Evolutionary conservation across 2,797 vertebrate genomes (phyloP).

Genomic region (Rallus crepitans): DNA sequence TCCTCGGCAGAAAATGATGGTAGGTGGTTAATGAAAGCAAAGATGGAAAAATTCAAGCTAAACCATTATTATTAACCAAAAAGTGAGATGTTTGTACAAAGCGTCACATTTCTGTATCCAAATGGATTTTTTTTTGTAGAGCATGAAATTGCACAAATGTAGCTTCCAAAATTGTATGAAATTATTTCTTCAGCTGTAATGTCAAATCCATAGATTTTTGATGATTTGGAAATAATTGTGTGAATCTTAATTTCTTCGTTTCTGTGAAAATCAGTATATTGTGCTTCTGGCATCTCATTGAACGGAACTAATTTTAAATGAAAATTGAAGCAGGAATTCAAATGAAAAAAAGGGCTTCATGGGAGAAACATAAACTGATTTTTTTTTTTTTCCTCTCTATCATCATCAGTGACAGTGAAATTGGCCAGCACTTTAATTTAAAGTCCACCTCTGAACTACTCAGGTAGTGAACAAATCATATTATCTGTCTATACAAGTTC

Average conservation of each 20-base stretch:
- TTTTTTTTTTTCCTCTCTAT: conserved; percentile 24
- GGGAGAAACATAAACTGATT: background rate
- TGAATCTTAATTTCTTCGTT: conserved; percentile 53
- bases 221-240: conserved; percentile 67
- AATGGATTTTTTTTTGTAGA: conserved; percentile 65
- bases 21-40: conserved; percentile 27
- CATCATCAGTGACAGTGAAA: background rate
- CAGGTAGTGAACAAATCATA: conserved; percentile 20
- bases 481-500: conserved; percentile 20
- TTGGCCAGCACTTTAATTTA: conserved; percentile 14
- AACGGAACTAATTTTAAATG: conserved; percentile 22
- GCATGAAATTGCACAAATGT: conserved; percentile 66
- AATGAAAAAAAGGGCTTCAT: background rate
- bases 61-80: conserved; percentile 1
- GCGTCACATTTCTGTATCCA: conserved; percentile 34
- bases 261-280: conserved; percentile 46
- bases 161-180: conserved; percentile 64
- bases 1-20: conserved; percentile 6
- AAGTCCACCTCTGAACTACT: conserved; percentile 26
- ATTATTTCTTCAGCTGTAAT: conserved; percentile 64
- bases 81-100: conserved; percentile 50
- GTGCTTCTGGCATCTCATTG: conserved; percentile 33
- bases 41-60: background rate
- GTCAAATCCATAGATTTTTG: conserved; percentile 69
- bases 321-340: conserved; percentile 28